These are phyloP conservation scores for Arvicanthis niloticus DNA, from an alignment of 2,113 vertebrate species.

Conservation along the genomic window DNA sequence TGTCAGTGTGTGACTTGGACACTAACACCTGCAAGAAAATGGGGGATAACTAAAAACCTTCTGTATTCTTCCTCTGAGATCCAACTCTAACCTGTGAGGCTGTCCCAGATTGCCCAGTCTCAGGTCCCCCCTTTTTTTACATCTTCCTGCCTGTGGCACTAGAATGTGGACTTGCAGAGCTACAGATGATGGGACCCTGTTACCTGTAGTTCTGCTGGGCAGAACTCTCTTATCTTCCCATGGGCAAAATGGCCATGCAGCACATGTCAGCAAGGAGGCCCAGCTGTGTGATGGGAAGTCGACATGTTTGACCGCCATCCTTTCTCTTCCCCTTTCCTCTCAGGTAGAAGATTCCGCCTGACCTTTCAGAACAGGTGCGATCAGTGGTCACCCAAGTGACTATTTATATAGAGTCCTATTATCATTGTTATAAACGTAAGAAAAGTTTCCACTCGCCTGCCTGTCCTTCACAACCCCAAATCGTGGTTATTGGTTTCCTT, in stretches of 20 bases:
- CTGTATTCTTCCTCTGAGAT: not conserved
- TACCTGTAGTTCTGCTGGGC: not conserved
- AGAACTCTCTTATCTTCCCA: not conserved
- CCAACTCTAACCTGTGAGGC: not conserved
- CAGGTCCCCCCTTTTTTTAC: not conserved
- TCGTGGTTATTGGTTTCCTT: not conserved
- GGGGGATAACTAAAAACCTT: not conserved
- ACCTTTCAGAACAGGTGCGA: not conserved
- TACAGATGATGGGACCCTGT: not conserved
- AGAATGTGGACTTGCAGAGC: not conserved
- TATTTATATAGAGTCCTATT: not conserved
- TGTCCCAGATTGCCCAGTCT: not conserved
- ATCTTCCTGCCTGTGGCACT: not conserved
- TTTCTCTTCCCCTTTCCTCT: constrained; percentile 10
- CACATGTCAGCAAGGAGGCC: not conserved
- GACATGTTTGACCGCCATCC: not conserved
- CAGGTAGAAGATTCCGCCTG: not conserved
- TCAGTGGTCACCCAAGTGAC: not conserved
- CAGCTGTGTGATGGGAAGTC: not conserved
- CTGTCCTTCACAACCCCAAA: not conserved
- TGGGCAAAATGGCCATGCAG: not conserved
- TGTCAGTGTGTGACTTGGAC: not conserved
- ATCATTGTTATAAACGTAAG: constrained; percentile 20
- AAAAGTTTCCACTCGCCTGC: constrained; percentile 19
- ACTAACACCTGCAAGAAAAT: not conserved